Percentiles rank a stretch among this genome's conserved stretches.
Conservation (phyloP, 2,888 invertebrate genomes). For the Metopia argyrocephala region DNA sequence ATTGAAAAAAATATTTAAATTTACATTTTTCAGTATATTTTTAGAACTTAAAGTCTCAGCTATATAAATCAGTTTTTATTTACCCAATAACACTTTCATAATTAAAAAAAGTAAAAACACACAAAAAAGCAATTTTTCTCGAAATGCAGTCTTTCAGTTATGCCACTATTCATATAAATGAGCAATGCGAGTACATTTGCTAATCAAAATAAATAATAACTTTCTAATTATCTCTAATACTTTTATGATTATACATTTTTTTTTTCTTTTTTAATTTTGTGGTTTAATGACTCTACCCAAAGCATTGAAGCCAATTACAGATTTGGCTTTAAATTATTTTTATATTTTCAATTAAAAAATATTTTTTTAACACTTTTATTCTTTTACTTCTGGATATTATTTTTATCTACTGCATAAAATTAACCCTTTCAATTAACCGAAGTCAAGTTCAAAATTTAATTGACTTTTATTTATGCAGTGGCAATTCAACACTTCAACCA, state of each 20-base stretch:
- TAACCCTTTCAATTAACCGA: conserved; percentile 48
- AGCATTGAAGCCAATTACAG: conserved; percentile 43
- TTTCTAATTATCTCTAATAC: conserved; percentile 48
- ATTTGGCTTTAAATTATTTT: conserved; percentile 15
- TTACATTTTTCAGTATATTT: too few relatives aligned
- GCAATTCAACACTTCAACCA: neutral
- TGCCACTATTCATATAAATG: too few relatives aligned
- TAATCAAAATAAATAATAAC: conserved; percentile 38
- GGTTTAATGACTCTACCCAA: neutral
- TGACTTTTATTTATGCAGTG: conserved; percentile 40
- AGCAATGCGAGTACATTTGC: too few relatives aligned
- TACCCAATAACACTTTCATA: too few relatives aligned
- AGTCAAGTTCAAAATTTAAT: conserved; percentile 53
- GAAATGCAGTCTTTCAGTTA: too few relatives aligned
- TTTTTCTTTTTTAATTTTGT: neutral
- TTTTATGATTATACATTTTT: conserved; percentile 39
- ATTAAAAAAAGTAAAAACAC: too few relatives aligned
- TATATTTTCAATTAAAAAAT: neutral
- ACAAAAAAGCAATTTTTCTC: too few relatives aligned
- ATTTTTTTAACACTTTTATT: neutral
- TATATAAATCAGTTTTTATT: too few relatives aligned
- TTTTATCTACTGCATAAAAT: conserved; percentile 45
- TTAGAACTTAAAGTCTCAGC: too few relatives aligned
- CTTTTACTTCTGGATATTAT: neutral
- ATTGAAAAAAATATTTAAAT: too few relatives aligned